Percentiles rank a stretch among this genome's conserved stretches.
Conservation (phyloP, 2,888 invertebrate species). For the Tetheella fluctuosa region DNA sequence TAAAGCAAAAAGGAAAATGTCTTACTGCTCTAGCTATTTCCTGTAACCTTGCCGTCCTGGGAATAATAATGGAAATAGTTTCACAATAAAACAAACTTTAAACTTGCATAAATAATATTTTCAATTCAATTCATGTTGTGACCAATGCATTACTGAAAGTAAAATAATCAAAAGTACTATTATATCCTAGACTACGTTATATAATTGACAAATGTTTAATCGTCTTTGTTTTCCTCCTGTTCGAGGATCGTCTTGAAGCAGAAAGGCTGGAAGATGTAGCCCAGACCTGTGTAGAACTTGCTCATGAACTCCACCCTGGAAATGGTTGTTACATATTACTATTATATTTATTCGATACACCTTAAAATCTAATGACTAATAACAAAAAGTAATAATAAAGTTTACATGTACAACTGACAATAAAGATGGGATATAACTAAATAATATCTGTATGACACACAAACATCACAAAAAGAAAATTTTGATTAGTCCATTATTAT, state of each 20-base stretch:
- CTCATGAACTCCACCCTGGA: conserved; percentile 98
- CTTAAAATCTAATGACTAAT: too few species aligned
- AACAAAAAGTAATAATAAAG: too few species aligned
- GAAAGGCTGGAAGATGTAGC: conserved; percentile 93
- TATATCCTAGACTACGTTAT: conserved; percentile 53
- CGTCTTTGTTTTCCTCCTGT: conserved; percentile 76
- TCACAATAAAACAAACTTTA: conserved; percentile 55
- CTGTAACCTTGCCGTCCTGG: background rate
- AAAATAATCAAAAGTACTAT: conserved; percentile 56
- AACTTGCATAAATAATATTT: conserved; percentile 70
- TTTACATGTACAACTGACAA: too few species aligned
- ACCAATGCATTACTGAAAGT: conserved; percentile 49
- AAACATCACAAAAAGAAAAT: too few species aligned
- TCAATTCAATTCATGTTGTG: conserved; percentile 59
- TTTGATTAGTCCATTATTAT: too few species aligned
- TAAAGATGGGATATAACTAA: too few species aligned
- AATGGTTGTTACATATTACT: conserved; percentile 16
- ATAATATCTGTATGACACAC: too few species aligned
- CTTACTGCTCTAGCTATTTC: background rate
- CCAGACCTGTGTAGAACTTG: conserved; percentile 94
- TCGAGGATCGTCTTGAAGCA: conserved; percentile 91
- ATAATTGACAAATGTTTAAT: conserved; percentile 47
- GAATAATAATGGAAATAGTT: conserved; percentile 22
- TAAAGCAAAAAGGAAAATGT: background rate
- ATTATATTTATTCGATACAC: too few species aligned